Evolutionary conservation across 2,888 invertebrate species (phyloP).

Genomic region (Lomographa bimaculata): DNA sequence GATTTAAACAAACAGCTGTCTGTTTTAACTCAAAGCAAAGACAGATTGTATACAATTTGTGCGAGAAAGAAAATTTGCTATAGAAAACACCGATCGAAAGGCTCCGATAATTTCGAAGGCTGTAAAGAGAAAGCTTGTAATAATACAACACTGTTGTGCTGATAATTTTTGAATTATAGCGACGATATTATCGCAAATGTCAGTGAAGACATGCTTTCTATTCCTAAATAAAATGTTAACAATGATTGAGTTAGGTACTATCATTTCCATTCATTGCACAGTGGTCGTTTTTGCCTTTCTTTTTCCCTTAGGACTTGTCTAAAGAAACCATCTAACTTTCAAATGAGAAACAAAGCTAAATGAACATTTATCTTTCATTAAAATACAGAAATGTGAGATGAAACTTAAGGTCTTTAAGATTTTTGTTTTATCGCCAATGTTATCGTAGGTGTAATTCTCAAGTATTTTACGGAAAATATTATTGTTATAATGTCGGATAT

Average conservation of each 20-base stretch:
- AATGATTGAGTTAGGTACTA: constrained; percentile 28
- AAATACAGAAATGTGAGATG: neutral
- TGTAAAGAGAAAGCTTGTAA: constrained; percentile 31
- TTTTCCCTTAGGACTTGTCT: constrained; percentile 11
- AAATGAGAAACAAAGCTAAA: constrained; percentile 5
- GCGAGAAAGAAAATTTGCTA: constrained; percentile 14
- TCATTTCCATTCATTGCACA: constrained; percentile 8
- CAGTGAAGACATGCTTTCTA: constrained; percentile 24
- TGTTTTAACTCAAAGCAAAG: constrained; percentile 1
- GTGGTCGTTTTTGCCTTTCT: constrained; percentile 11
- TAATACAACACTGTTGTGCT: constrained; percentile 22
- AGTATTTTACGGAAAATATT: too few relatives aligned
- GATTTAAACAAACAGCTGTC: constrained; percentile 1
- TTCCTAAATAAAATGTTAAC: constrained; percentile 28
- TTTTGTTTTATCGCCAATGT: too few relatives aligned
- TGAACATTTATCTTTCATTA: constrained; percentile 6
- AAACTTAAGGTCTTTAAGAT: neutral
- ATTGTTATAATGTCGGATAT: too few relatives aligned
- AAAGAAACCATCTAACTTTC: constrained; percentile 10
- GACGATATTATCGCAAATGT: constrained; percentile 31
- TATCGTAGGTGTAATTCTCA: neutral
- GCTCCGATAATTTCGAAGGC: constrained; percentile 23
- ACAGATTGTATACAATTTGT: constrained; percentile 12
- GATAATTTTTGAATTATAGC: constrained; percentile 24
- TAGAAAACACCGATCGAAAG: constrained; percentile 25